Evolutionary conservation across 2,888 invertebrate genomes (phyloP), one percentile per base, ranked within the genome.

Genomic region (Catocala fraxini): DNA sequence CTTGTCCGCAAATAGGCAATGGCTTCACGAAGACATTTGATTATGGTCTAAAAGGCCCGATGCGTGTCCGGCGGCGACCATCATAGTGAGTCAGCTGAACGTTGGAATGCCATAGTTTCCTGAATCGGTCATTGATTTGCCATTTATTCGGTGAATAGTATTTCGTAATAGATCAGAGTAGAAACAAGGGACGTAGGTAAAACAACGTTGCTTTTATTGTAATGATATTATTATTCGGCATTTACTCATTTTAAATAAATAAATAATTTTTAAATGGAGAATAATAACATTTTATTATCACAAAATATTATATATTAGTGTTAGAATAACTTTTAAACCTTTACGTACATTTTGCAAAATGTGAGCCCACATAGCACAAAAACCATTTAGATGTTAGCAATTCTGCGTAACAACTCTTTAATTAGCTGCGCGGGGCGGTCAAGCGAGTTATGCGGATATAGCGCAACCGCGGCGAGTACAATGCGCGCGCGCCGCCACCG

Each of bases 371-470:
- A 46, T 42, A 64, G 55, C 53, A 75, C 45, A 68, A 73, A 75
- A 75, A 69, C 54, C 53, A 3, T 62, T 73, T 68, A 66, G 66
- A 70, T 65, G 74, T 67, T 61, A 71, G 77, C 49, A 61, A 56
- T 76, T 71, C 69, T 75, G 55, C 61, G 75, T 75, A 75, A 67
- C 56, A 65, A 68, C 69, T 74, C 70, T 77, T 70, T 82, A 80
- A 82, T 83, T 83, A 76, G 71, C 68, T 75, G 72, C 74, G 79
- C 75, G 73, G 63, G 58, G 71, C 81, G 85, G 82, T 84, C 81
- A 79, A 81, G 81, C 80, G 75, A 85, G 87, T 81, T 90, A 93
- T 92, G 92, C 92, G 92, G 92, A 92, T 91, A 88, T 90, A 84
- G 83, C 87, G 91, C 90, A 91, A 91, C 84, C 79, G 82, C 79